Percentiles rank a stretch among this genome's conserved stretches.
Evolutionary conservation across 2,888 invertebrate species (phyloP).

Genomic region (Sphaerophoria taeniata): DNA sequence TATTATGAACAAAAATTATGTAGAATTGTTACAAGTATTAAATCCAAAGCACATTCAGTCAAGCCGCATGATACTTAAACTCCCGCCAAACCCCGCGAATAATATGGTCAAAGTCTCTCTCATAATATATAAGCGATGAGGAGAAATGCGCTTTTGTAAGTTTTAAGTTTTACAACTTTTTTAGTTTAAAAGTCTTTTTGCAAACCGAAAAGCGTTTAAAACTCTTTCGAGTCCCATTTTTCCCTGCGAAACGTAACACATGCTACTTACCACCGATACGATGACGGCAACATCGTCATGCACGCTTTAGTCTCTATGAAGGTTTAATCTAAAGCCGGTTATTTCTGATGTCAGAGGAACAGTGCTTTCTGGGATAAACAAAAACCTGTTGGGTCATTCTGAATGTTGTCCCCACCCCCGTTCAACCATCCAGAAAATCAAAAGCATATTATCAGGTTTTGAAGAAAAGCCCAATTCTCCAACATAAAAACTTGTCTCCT

Average conservation of each 20-base stretch:
- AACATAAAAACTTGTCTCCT: slow-evolving; percentile 47
- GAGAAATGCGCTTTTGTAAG: slow-evolving; percentile 74
- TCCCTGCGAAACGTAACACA: background rate
- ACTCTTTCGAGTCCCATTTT: slow-evolving; percentile 45
- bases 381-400: slow-evolving; percentile 2
- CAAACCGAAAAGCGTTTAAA: slow-evolving; percentile 66
- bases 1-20: slow-evolving; percentile 76
- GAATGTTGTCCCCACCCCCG: too few relatives aligned
- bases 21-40: slow-evolving; percentile 45
- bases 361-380: slow-evolving; percentile 24
- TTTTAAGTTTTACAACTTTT: slow-evolving; percentile 71
- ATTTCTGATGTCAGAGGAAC: background rate
- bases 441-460: slow-evolving; percentile 30
- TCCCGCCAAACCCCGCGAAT: slow-evolving; percentile 23
- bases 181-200: slow-evolving; percentile 41
- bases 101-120: slow-evolving; percentile 1
- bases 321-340: slow-evolving; percentile 23
- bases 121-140: slow-evolving; percentile 19
- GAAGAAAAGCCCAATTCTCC: slow-evolving; percentile 44
- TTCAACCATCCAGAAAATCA: background rate
- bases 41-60: slow-evolving; percentile 59
- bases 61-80: slow-evolving; percentile 28
- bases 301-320: background rate
- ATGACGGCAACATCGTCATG: background rate
- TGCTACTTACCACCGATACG: background rate